Evolutionary conservation across 2,113 vertebrate species (phyloP), one percentile per base, ranked within the genome.

Genomic region (Dolichallabes microphthalmus): DNA sequence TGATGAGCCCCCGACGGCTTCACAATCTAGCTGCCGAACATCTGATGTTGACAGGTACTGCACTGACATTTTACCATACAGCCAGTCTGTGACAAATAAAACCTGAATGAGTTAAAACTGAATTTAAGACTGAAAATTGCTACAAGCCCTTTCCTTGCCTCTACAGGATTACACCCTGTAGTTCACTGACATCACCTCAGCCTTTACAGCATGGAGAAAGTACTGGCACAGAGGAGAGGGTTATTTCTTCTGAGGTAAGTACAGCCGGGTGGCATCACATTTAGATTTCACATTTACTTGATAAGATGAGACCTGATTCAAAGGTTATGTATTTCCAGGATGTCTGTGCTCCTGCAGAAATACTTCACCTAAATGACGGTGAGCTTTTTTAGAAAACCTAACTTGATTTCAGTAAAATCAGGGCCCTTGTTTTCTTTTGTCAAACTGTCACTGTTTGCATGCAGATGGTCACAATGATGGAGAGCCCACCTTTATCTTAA

Each of bases 401-500:
- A n/a, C 1, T 20, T 17, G 15, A 66, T 50, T 50, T 81, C 19
- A 32, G 75, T 77, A 20, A 58, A 58, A 11, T 12, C 0, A 32
- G 2, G n/a, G 12, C 2, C 55, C 3, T 80, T 50, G 50, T 30
- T 27, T 3, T 69, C 63, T 68, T 15, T 63, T 52, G n/a, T 50
- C 50, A 53, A 77, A 5, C 19, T 58, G 14, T 25, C 25, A 63
- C 19, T 66, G 3, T 77, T 50, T 66, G 55, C 13, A 13, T 52
- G 2, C 22, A 82, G 81, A 58, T 39, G 32, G 19, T 64, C 22
- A 75, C 82, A 69, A 83, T 68, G 89, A 90, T 45, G 94, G 95
- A 71, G 94, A 95, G 84, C 90, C 87, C 57, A 93, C 94, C 0
- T 94, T 96, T 91, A 94, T 97, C 92, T 92, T 97, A 90, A 97